phyloP scores from a whole-genome alignment of 2,113 vertebrate genomes.

The Pteropus alecto region DNA sequence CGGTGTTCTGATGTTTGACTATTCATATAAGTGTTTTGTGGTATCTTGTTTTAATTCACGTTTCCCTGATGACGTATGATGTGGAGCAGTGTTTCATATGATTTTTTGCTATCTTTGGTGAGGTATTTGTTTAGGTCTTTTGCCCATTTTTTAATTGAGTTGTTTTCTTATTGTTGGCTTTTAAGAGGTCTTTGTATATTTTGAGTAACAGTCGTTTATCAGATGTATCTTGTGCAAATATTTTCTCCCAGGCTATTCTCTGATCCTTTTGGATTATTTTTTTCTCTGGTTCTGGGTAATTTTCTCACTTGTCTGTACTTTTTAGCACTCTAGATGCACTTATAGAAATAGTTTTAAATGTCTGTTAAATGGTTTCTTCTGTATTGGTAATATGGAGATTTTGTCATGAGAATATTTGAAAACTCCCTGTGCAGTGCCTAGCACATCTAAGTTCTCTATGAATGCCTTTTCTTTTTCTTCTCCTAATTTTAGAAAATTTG shows the following conservation, averaged over 20 bases:
- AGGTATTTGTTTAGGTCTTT: neutral
- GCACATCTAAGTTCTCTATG: neutral
- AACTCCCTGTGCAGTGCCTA: neutral
- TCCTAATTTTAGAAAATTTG: slow-evolving; percentile 38
- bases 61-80: neutral
- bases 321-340: neutral
- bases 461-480: slow-evolving; percentile 13
- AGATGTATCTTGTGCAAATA: neutral
- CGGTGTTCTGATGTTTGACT: neutral
- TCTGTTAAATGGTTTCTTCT: slow-evolving; percentile 6
- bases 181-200: neutral
- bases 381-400: neutral
- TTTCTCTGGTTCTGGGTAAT: neutral
- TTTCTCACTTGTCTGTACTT: neutral
- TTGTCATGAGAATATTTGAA: neutral
- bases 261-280: neutral
- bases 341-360: neutral
- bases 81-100: neutral
- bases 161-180: neutral
- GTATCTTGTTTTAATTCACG: neutral
- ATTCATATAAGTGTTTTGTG: neutral
- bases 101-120: neutral
- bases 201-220: neutral
- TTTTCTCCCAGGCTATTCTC: neutral
- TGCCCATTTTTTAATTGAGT: neutral